Percentiles rank a stretch among this genome's conserved stretches.
Conservation (phyloP, 2,113 vertebrate species). For the Hystrix brachyura region DNA sequence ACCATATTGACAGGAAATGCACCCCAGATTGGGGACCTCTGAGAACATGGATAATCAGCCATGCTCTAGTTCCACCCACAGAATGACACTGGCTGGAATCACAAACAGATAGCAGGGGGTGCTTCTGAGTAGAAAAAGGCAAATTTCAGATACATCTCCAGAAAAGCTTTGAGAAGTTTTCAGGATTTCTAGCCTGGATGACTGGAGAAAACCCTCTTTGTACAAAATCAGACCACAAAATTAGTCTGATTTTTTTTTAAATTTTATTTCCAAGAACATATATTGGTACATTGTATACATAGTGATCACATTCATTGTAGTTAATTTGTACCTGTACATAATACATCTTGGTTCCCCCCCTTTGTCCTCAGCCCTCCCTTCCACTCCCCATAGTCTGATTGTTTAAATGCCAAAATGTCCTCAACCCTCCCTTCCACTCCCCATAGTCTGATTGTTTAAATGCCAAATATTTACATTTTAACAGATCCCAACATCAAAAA, state of each 20-base stretch:
- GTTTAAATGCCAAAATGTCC: too few relatives aligned
- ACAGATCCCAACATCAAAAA: background rate
- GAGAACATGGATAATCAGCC: background rate
- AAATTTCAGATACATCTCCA: background rate
- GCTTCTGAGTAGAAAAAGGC: background rate
- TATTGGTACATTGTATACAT: too few relatives aligned
- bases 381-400: too few relatives aligned
- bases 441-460: too few relatives aligned
- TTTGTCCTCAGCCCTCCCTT: too few relatives aligned
- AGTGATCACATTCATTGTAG: too few relatives aligned
- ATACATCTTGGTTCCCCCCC: too few relatives aligned
- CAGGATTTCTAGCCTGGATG: background rate
- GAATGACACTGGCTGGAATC: background rate
- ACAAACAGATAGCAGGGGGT: background rate
- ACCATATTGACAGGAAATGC: background rate
- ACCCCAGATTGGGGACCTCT: background rate
- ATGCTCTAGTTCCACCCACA: background rate
- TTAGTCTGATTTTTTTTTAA: background rate
- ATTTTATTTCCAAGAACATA: too few relatives aligned
- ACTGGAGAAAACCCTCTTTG: background rate
- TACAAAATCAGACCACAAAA: background rate
- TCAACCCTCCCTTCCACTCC: too few relatives aligned
- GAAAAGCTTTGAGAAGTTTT: background rate
- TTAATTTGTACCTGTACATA: too few relatives aligned
- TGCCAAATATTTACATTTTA: too few relatives aligned